Base-by-base conservation (phyloP, 2,797 vertebrate species). In the Rallus crepitans region DNA sequence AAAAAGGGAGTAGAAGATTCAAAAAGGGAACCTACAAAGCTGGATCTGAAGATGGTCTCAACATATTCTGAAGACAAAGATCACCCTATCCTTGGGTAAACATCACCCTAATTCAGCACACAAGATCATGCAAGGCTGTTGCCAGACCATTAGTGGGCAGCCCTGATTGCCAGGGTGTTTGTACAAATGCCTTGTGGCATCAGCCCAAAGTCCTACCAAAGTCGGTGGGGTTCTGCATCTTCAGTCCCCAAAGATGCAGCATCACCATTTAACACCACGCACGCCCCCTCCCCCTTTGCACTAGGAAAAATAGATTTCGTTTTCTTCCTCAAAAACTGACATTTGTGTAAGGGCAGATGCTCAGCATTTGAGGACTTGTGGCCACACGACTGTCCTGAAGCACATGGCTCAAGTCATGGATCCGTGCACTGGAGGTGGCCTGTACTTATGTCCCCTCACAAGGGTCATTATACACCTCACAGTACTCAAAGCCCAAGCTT, bases 241-340 rank as follows among this genome's bases (percentile, higher is more conserved):
- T 53, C 72, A 85, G 20, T 47, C 25, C 40, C 33, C 9, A 35
- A 69, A 85, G 37, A 64, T 4, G 14, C 69, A 87, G 33, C 33
- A 63, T 7, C 0, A 0, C 28, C 56, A 64, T 24, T 20, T 28
- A 52, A 37, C 57, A 53, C 52, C 39, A 4, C 2, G 33, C 1
- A 6, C 8, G 15, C 42, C 40, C 40, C 40, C 15, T 42, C 40
- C 50, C 4, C 2, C 45, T 72, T 31, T n/a, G 35, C n/a, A 14
- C 52, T 65, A 12, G 24, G 39, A 48, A 86, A 89, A 82, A 31
- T 48, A 35, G 33, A 66, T 83, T 77, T 78, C 6, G 27, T 64
- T 50, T 93, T 82, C 50, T 77, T 73, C 37, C 72, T 57, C 33
- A 75, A 73, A 78, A 40, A 42, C 45, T 24, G 56, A 60, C 33